Evolutionary conservation across 64 coral and sea anemone genomes (phyloP).

Genomic region (Platygyra sinensis): DNA sequence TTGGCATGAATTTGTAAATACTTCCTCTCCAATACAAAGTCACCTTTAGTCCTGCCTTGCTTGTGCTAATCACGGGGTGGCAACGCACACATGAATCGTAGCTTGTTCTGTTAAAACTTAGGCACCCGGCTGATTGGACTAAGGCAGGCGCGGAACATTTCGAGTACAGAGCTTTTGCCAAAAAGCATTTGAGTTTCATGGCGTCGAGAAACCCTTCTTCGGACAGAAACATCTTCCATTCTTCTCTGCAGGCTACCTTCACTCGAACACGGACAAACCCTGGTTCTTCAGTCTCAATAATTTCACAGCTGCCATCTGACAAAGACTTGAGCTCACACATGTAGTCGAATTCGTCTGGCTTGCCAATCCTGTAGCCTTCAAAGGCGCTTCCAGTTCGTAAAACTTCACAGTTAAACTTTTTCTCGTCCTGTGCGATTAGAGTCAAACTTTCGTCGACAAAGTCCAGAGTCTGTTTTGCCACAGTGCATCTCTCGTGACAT

Average conservation of each 20-base stretch:
- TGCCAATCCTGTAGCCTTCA: conserved; percentile 50
- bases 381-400: conserved; percentile 31
- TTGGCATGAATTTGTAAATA: too few species aligned
- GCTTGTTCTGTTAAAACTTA: conserved; percentile 36
- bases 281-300: not conserved
- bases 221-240: too few species aligned
- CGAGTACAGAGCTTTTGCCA: not conserved
- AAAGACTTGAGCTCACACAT: conserved; percentile 28
- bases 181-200: conserved; percentile 7
- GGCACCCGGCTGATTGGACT: not conserved
- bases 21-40: conserved; percentile 17
- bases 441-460: conserved; percentile 29
- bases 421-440: not conserved
- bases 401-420: not conserved
- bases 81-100: conserved; percentile 26
- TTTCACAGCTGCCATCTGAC: conserved; percentile 9
- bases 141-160: not conserved
- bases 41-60: conserved; percentile 32
- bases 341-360: too few species aligned
- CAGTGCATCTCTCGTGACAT: conserved; percentile 22
- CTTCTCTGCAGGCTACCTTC: conserved; percentile 1
- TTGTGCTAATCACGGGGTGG: not conserved
- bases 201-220: too few species aligned
- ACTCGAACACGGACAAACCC: conserved; percentile 33
- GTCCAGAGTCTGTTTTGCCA: not conserved